Conservation (phyloP, 2,113 vertebrate species). For the Donacobius atricapilla region DNA sequence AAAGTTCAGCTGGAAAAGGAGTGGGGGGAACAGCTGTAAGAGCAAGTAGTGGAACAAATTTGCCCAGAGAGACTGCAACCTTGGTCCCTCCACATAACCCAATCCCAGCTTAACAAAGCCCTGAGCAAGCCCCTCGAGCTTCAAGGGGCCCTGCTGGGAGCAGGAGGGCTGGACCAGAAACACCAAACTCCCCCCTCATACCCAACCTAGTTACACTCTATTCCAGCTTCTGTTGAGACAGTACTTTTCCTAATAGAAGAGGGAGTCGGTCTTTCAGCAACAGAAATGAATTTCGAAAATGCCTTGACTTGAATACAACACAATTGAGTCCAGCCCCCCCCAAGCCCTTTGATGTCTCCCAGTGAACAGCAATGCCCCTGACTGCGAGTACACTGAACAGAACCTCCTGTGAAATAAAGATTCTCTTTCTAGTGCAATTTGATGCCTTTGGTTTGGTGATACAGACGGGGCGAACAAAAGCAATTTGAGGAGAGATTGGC, state of each 20-base stretch:
- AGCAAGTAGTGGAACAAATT: neutral
- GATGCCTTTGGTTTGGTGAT: neutral
- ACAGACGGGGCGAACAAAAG: neutral
- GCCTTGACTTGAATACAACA: neutral
- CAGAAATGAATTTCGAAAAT: neutral
- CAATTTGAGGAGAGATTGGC: neutral
- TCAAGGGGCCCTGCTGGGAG: neutral
- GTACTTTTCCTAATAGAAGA: neutral
- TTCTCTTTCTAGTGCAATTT: neutral
- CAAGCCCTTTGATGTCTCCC: neutral
- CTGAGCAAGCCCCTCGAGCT: neutral
- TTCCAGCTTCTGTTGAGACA: neutral
- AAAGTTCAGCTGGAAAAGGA: neutral
- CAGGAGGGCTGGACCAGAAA: neutral
- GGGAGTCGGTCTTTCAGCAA: neutral
- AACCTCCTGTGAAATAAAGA: neutral
- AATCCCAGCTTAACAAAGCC: neutral
- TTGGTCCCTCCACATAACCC: neutral
- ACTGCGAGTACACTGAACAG: neutral
- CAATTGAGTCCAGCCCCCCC: neutral
- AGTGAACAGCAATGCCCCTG: neutral
- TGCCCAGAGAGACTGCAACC: neutral
- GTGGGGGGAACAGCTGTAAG: fast-evolving
- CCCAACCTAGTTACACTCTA: neutral
- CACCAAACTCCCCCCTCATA: neutral